A percentile compares a stretch with the other conserved stretches of the same genome.
Evolutionary conservation across 2,888 invertebrate species (phyloP).

Genomic region (Chalcis sispes): DNA sequence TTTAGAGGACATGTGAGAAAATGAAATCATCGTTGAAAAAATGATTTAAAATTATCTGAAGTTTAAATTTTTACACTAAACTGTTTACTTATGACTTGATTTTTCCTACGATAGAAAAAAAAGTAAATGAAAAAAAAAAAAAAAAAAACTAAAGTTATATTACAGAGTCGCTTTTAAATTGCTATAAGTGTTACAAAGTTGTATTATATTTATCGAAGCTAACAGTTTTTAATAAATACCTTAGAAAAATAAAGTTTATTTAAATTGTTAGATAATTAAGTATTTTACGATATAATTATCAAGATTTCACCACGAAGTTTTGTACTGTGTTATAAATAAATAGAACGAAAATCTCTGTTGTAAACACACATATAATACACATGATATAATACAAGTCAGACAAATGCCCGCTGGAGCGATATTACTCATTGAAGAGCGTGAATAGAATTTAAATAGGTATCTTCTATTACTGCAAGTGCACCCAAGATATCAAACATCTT

Average conservation of each 20-base stretch:
- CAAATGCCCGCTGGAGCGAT: conserved; percentile 51
- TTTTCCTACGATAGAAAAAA: conserved; percentile 37
- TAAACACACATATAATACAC: conserved; percentile 28
- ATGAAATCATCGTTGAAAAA: conserved; percentile 33
- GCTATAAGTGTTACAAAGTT: conserved; percentile 58
- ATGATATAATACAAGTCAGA: conserved; percentile 40
- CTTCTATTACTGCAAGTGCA: conserved; percentile 57
- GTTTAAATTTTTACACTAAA: conserved; percentile 35
- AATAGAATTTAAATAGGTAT: conserved; percentile 53
- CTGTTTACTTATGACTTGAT: conserved; percentile 32
- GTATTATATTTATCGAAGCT: conserved; percentile 57
- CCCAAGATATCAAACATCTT: conserved; percentile 55
- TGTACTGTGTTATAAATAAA: conserved; percentile 50
- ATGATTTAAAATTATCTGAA: conserved; percentile 31
- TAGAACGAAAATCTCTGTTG: conserved; percentile 20
- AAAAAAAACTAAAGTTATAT: conserved; percentile 31
- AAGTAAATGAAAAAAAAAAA: conserved; percentile 10
- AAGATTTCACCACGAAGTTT: conserved; percentile 51
- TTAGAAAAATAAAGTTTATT: conserved; percentile 53
- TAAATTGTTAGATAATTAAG: conserved; percentile 52
- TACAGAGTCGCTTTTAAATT: conserved; percentile 54
- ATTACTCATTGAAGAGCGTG: conserved; percentile 52
- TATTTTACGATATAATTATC: conserved; percentile 50
- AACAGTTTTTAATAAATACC: conserved; percentile 58
- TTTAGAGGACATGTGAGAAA: conserved; percentile 32